These are phyloP conservation scores for Dipodomys stephensi DNA, from an alignment of 2,113 vertebrate genomes.

Conservation along the genomic window DNA sequence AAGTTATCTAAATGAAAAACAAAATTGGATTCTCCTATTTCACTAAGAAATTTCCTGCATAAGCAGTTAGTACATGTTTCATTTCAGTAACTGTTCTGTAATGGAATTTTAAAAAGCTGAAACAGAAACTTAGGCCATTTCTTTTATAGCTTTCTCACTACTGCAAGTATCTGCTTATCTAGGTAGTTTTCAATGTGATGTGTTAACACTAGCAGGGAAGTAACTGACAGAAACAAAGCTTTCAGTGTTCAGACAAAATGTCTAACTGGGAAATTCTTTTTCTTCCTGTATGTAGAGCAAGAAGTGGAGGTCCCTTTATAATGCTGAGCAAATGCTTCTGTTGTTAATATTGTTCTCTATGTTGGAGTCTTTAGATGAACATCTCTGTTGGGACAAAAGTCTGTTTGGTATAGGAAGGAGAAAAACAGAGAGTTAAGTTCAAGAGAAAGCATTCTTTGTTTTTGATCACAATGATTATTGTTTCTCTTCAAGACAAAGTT, in stretches of 20 bases:
- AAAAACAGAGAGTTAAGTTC: neutral
- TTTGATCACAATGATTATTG: neutral
- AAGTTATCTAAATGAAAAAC: constrained; percentile 62
- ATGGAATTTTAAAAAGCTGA: constrained; percentile 68
- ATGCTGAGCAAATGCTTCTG: neutral
- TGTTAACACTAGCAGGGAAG: constrained; percentile 52
- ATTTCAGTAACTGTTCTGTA: constrained; percentile 59
- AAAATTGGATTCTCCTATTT: constrained; percentile 31
- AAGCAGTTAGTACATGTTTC: constrained; percentile 46
- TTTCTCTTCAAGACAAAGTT: neutral
- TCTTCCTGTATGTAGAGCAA: neutral
- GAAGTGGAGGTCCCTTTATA: neutral
- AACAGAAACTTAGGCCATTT: constrained; percentile 55
- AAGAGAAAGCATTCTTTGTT: neutral
- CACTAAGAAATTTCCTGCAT: constrained; percentile 69
- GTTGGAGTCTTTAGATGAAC: neutral
- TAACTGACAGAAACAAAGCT: constrained; percentile 55
- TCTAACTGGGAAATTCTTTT: neutral
- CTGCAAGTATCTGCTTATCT: constrained; percentile 62
- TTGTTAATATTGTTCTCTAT: constrained; percentile 17
- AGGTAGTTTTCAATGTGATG: constrained; percentile 67
- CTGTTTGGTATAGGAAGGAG: neutral
- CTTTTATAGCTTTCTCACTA: constrained; percentile 35
- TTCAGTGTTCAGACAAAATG: constrained; percentile 42
- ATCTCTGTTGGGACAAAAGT: neutral